phyloP scores from a whole-genome alignment of 1,140 invertebrate species.

The Temnothorax nylanderi region DNA sequence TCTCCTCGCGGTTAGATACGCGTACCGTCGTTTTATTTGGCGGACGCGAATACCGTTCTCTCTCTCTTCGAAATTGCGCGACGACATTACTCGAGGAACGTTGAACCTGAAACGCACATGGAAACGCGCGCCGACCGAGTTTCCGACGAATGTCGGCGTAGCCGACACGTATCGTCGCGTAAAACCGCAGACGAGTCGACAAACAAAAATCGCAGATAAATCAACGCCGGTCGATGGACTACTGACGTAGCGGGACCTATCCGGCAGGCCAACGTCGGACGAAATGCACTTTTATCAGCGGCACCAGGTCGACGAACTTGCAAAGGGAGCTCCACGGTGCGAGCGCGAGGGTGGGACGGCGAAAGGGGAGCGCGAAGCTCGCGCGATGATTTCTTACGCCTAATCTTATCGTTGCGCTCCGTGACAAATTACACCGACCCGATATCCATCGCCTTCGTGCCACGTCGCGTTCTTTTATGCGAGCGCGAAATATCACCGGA shows the following conservation, averaged over 20 bases:
- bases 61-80: slow-evolving; percentile 22
- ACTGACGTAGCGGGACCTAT: slow-evolving; percentile 48
- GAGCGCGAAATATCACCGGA: slow-evolving; percentile 32
- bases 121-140: slow-evolving; percentile 70
- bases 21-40: slow-evolving; percentile 15
- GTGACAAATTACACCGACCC: slow-evolving; percentile 63
- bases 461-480: slow-evolving; percentile 41
- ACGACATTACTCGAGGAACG: slow-evolving; percentile 28
- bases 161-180: slow-evolving; percentile 47
- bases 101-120: slow-evolving; percentile 35
- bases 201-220: slow-evolving; percentile 61
- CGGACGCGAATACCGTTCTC: slow-evolving; percentile 9
- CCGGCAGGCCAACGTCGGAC: slow-evolving; percentile 45
- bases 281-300: slow-evolving; percentile 78
- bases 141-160: slow-evolving; percentile 36
- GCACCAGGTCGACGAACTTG: slow-evolving; percentile 72
- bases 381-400: slow-evolving; percentile 59
- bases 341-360: slow-evolving; percentile 49
- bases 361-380: slow-evolving; percentile 44
- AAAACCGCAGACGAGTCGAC: slow-evolving; percentile 62
- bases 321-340: slow-evolving; percentile 46
- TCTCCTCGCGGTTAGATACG: slow-evolving; percentile 10
- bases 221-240: slow-evolving; percentile 55
- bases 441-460: slow-evolving; percentile 45
- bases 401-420: slow-evolving; percentile 74